Base-by-base conservation (phyloP, 2,797 vertebrate species). In the Hephaestus fuliginosus region DNA sequence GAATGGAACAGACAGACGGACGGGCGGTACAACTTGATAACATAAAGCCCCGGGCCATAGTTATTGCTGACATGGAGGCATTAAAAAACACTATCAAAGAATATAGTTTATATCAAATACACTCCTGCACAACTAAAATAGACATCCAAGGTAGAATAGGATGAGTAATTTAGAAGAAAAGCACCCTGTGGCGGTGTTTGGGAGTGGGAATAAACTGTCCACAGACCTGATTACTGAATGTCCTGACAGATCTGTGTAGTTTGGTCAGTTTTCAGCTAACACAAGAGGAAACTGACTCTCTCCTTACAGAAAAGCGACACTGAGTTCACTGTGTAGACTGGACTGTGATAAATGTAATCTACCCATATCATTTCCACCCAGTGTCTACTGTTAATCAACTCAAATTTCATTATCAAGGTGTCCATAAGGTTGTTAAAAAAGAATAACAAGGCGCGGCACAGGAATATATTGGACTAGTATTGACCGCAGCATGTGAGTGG, bases 361-460 rank as follows among this genome's bases (percentile, higher is more conserved):
- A 13, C 25, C 11, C 20, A 44, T 11, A 72, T 61, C 18, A 66
- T 57, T 25, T 12, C 30, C 55, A 22, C 5, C 22, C 5, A 58
- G 46, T 65, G 12, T 67, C 7, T 36, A 15, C 20, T 78, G 44
- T 55, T 62, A 74, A 70, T 74, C 30, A 62, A 36, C n/a, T 30
- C 13, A 70, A 63, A 61, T 67, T 22, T 66, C n/a, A 82, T 70
- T 39, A 76, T 4, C 72, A 7, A 56, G 33, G 5, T 67, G 56
- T 58, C 70, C 17, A 68, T 53, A 10, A 62, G 70, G 49, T 49
- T 57, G n/a, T 64, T 53, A 17, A 57, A 48, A 3, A 65, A 33
- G 30, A 33, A 69, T 25, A 74, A 52, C 20, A 58, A 85, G 22
- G 14, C n/a, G 33, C 43, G 22, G 22, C 36, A 41, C 25, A 39